Evolutionary conservation across 2,797 vertebrate genomes (phyloP), one percentile per base, ranked within the genome.

Genomic region (Cygnus olor): DNA sequence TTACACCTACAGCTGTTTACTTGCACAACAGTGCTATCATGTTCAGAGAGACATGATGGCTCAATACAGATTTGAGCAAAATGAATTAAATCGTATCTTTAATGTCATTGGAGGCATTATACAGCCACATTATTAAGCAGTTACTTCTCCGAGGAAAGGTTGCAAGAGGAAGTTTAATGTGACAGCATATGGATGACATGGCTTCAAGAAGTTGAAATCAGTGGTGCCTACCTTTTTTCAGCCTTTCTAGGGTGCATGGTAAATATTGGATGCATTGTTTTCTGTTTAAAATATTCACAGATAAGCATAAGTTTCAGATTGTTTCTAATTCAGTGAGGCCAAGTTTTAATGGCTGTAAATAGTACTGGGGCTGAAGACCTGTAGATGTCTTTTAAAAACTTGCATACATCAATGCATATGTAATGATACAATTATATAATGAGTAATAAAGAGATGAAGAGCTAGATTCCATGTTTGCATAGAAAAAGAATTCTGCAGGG

Each of bases 71-170:
- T 51, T 12, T 25, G 22, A 85, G 64, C 20, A 61, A 73, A 93
- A 77, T n/a, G 14, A 91, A 88, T 94, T 85, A 49, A 49, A 53
- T 38, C 40, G 49, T 80, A 56, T 81, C 74, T 88, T 93, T 93
- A 88, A 91, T 92, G 61, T 89, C 60, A 77, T 47, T 71, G 40
- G 11, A 89, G 49, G 21, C 80, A 93, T 94, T 65, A 53, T 30
- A 65, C 25, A 47, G 72, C 42, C 53, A 58, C 49, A 34, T 44
- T 58, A 74, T 44, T 80, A 85, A 89, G 57, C 83, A 78, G 72
- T 47, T 72, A 65, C 64, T 95, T 80, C 60, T 90, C 64, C 0
- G 0, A 80, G 42, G 60, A 93, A 85, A 89, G 74, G 57, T 38
- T 94, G 68, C 2, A 3, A 80, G 28, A 81, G 8, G 45, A 69